Evolutionary conservation across 2,888 invertebrate species (phyloP).

Genomic region (Leucozona laternaria): DNA sequence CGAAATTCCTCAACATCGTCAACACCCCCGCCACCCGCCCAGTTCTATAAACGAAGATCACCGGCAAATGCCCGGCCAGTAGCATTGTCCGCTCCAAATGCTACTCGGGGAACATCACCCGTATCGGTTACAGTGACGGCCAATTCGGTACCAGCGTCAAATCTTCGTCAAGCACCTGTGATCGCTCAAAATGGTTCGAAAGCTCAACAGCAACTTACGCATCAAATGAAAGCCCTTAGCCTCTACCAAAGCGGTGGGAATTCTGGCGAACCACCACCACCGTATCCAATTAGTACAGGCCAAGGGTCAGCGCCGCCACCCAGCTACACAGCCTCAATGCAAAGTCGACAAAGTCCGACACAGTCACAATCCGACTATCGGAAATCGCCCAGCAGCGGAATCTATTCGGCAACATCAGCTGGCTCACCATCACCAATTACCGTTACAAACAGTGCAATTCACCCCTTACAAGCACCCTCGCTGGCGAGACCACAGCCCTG

Average conservation of each 20-base stretch:
- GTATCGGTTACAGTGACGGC: conserved; percentile 84
- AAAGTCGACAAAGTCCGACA: conserved; percentile 94
- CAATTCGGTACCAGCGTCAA: conserved; percentile 79
- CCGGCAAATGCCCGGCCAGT: conserved; percentile 88
- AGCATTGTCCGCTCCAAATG: conserved; percentile 85
- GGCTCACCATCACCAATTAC: conserved; percentile 93
- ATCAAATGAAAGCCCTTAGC: conserved; percentile 94
- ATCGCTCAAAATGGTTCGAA: conserved; percentile 92
- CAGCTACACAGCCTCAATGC: conserved; percentile 93
- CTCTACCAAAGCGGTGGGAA: conserved; percentile 88
- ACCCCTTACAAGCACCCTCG: conserved; percentile 85
- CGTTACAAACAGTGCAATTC: conserved; percentile 86
- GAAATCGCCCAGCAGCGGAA: conserved; percentile 94
- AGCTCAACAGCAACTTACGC: conserved; percentile 93
- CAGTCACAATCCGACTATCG: conserved; percentile 90
- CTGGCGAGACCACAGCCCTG: conserved; percentile 90
- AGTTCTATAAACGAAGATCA: conserved; percentile 90
- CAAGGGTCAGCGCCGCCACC: conserved; percentile 85
- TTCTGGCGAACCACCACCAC: conserved; percentile 88
- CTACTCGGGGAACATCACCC: conserved; percentile 90
- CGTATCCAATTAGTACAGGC: conserved; percentile 87
- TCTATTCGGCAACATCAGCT: conserved; percentile 93
- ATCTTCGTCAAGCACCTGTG: conserved; percentile 87
- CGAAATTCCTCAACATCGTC: conserved; percentile 88
- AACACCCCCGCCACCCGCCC: conserved; percentile 87